These are phyloP conservation scores for Ecdyonurus torrentis DNA, from an alignment of 2,888 invertebrate species.

Conservation along the genomic window DNA sequence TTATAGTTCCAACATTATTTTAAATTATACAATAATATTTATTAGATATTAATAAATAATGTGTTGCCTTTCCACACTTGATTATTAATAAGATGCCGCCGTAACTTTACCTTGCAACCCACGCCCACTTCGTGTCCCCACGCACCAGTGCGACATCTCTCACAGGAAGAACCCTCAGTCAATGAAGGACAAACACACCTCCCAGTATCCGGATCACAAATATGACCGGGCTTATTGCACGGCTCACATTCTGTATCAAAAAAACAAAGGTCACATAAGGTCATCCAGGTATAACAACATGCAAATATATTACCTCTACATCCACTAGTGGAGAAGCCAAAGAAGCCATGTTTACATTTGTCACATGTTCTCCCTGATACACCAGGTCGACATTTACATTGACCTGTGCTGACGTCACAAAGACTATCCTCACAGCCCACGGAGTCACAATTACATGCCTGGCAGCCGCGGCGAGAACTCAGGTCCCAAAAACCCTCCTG, in stretches of 20 bases:
- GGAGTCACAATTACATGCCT: slow-evolving; percentile 63
- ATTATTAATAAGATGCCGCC: too few relatives aligned
- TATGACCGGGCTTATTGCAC: slow-evolving; percentile 64
- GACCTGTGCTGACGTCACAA: slow-evolving; percentile 61
- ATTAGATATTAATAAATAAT: too few relatives aligned
- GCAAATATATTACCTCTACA: slow-evolving; percentile 66
- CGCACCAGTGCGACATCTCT: slow-evolving; percentile 60
- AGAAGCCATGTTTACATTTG: slow-evolving; percentile 54
- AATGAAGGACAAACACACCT: slow-evolving; percentile 82
- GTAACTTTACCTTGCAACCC: slow-evolving; percentile 68
- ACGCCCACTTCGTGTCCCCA: slow-evolving; percentile 58
- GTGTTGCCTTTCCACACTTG: too few relatives aligned
- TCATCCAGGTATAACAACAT: too few relatives aligned
- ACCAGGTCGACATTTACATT: slow-evolving; percentile 61
- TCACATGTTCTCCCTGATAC: slow-evolving; percentile 58
- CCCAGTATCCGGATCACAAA: slow-evolving; percentile 79
- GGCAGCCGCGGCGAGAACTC: slow-evolving; percentile 52
- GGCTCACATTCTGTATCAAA: slow-evolving; percentile 47
- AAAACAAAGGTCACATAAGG: background rate
- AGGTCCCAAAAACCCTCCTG: slow-evolving; percentile 65
- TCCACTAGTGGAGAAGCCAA: slow-evolving; percentile 57
- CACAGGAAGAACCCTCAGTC: slow-evolving; percentile 68
- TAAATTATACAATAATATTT: too few relatives aligned
- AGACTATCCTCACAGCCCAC: slow-evolving; percentile 29
- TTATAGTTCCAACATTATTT: too few relatives aligned